phyloP scores from a whole-genome alignment of 2,888 invertebrate species.

The Amiota mariae region DNA sequence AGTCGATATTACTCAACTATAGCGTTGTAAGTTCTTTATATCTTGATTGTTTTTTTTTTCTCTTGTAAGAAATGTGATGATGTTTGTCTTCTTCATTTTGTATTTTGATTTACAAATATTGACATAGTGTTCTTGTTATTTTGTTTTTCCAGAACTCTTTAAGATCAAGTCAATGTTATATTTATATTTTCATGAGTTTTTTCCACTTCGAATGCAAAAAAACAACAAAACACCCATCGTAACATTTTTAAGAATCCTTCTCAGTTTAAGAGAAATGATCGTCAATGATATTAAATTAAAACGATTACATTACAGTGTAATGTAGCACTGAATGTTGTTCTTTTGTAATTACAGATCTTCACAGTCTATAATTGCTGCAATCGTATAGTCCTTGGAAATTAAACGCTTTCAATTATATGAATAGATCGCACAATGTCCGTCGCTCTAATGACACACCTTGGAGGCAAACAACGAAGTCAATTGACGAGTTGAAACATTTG shows the following conservation, averaged over 20 bases:
- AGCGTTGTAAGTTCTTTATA: slow-evolving; percentile 12
- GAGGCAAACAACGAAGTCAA: not conserved
- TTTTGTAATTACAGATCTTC: not conserved
- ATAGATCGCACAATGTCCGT: not conserved
- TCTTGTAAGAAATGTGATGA: slow-evolving; percentile 33
- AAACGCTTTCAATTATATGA: no score
- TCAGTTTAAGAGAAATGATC: not conserved
- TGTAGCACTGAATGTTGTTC: no score
- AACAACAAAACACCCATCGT: not conserved
- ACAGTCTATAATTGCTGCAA: not conserved
- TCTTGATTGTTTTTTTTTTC: slow-evolving; percentile 23
- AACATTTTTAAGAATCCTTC: not conserved
- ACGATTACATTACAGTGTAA: no score
- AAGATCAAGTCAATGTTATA: not conserved
- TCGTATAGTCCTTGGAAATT: slow-evolving; percentile 3
- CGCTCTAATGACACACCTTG: slow-evolving; percentile 8
- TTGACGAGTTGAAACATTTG: not conserved
- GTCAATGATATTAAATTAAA: no score
- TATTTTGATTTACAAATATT: slow-evolving; percentile 10
- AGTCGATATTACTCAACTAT: no score
- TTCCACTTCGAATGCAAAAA: not conserved
- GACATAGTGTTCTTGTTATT: no score
- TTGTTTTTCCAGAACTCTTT: not conserved
- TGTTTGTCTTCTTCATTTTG: slow-evolving; percentile 6
- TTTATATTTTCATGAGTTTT: slow-evolving; percentile 6